phyloP scores from a whole-genome alignment of 2,113 vertebrate species.

The Cheilinus undulatus region DNA sequence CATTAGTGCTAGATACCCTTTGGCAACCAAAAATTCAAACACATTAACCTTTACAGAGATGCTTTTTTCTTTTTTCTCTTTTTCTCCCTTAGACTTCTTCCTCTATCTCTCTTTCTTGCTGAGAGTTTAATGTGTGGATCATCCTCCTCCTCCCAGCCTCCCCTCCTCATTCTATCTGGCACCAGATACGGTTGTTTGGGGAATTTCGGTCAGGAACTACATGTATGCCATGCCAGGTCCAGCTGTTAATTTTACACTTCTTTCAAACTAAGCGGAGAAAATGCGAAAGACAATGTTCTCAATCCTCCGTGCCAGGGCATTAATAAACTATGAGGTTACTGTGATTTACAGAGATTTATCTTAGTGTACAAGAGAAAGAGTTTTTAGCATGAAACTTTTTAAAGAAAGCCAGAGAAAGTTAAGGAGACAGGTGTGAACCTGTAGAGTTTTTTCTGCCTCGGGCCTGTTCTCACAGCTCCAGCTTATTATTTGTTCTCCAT shows the following conservation, averaged over 20 bases:
- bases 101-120: slow-evolving; percentile 18
- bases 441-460: not conserved
- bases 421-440: slow-evolving; percentile 3
- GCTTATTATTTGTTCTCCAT: slow-evolving; percentile 25
- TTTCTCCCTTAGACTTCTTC: not conserved
- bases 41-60: slow-evolving; percentile 77
- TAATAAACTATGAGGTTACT: slow-evolving; percentile 37
- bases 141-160: not conserved
- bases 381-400: not conserved
- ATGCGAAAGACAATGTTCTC: not conserved
- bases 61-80: not conserved
- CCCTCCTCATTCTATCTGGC: slow-evolving; percentile 33
- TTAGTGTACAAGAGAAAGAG: not conserved
- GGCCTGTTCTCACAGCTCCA: not conserved
- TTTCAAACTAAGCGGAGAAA: slow-evolving; percentile 10
- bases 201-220: slow-evolving; percentile 40
- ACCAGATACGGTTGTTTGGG: slow-evolving; percentile 2
- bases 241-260: slow-evolving; percentile 35
- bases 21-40: slow-evolving; percentile 66
- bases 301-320: slow-evolving; percentile 1
- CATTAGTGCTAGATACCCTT: slow-evolving; percentile 65
- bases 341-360: not conserved
- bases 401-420: not conserved
- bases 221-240: not conserved
- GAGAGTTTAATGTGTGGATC: slow-evolving; percentile 38